These are phyloP conservation scores for Ochotona curzoniae DNA, from an alignment of 2,113 vertebrate species.

Conservation along the genomic window DNA sequence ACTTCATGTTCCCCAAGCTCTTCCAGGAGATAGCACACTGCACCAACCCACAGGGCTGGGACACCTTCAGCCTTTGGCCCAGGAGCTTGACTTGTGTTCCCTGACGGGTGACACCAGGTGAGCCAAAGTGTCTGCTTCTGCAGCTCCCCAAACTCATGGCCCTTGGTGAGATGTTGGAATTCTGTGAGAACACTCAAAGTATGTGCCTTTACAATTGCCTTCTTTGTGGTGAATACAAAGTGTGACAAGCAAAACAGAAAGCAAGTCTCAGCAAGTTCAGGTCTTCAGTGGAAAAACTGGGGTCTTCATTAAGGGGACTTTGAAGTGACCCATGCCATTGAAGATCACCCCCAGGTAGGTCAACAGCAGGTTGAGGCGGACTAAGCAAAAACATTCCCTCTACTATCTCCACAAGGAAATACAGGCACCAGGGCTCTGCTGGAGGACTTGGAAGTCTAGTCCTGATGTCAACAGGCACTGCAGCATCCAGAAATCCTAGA, in stretches of 20 bases:
- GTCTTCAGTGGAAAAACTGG: background rate
- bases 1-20: background rate
- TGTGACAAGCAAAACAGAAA: slow-evolving; percentile 11
- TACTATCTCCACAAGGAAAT: background rate
- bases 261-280: background rate
- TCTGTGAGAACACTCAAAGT: background rate
- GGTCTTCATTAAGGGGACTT: background rate
- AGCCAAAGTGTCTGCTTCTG: background rate
- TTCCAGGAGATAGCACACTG: background rate
- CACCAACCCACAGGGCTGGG: background rate
- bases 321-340: background rate
- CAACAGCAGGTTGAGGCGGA: background rate
- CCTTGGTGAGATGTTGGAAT: background rate
- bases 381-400: background rate
- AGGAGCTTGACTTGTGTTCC: background rate
- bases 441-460: background rate
- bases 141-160: background rate
- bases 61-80: background rate
- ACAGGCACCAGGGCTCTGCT: background rate
- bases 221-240: background rate
- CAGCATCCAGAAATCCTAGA: background rate
- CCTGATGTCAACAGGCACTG: background rate
- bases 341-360: background rate
- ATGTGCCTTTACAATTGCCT: background rate
- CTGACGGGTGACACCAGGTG: background rate